Evolutionary conservation across 2,113 vertebrate species (phyloP), one percentile per base, ranked within the genome.

Genomic region (Formicarius rufipectus): DNA sequence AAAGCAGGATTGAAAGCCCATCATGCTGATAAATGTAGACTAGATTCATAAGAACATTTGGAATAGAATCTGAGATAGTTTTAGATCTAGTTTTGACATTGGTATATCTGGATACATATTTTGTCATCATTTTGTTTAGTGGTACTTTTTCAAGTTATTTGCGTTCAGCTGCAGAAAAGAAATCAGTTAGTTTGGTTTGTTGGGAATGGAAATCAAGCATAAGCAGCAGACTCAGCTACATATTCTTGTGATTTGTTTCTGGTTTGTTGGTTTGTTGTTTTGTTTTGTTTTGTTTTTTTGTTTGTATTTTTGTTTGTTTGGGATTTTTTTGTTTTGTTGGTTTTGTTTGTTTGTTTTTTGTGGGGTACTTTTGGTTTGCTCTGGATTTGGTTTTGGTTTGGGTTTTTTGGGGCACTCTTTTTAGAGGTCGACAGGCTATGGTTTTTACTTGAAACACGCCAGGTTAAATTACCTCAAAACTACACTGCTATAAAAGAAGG

Each of bases 171-270:
- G 24, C 18, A 78, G 25, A 7, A 68, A 52, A 15, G 22, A 39
- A 24, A 2, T 1, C 11, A 49, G 7, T 59, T 4, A 4, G 5
- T 77, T 77, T 10, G 2, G 0, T 24, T 62, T 12, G 14, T 64
- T 37, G 64, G 22, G 10, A 69, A 40, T 12, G 15, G 1, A 52
- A 7, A 44, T 33, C 14, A 44, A 14, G 5, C 13, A 62, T 15
- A 58, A 49, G 7, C 9, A 76, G 64, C 2, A 24, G 17, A 33
- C 80, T 85, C 10, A 63, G 9, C 11, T 92, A 86, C 21, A 52
- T 16, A 47, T 35, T 44, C 21, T 72, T 39, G 3, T 6, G 44
- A 7, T 45, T 45, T 45, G 12, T 50, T 44, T n/a, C n/a, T n/a
- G n/a, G n/a, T n/a, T n/a, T n/a, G n/a, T n/a, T n/a, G 9, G 3